Conservation (phyloP, 1,140 invertebrate genomes). For the Nasonia giraulti region DNA sequence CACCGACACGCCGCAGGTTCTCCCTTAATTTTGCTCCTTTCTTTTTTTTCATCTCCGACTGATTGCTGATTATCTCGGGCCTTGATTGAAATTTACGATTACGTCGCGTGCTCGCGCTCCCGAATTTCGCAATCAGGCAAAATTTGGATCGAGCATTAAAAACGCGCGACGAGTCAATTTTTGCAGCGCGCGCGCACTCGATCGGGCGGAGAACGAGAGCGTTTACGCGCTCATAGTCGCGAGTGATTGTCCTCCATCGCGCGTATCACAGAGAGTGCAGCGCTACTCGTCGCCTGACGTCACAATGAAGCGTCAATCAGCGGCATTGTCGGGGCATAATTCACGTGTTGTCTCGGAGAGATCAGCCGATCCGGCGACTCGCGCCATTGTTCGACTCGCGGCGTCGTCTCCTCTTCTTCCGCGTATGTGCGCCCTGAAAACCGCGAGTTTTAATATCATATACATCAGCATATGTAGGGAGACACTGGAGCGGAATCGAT, state of each 20-base stretch:
- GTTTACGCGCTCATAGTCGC: slow-evolving; percentile 42
- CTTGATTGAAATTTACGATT: slow-evolving; percentile 57
- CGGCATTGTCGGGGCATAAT: slow-evolving; percentile 72
- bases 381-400: no score
- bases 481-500: not conserved
- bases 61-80: slow-evolving; percentile 40
- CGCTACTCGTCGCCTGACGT: slow-evolving; percentile 68
- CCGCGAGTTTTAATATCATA: no score
- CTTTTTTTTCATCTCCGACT: slow-evolving; percentile 14
- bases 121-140: not conserved
- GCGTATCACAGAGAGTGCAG: slow-evolving; percentile 47
- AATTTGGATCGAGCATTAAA: not conserved
- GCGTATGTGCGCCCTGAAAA: no score
- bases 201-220: not conserved
- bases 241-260: slow-evolving; percentile 66
- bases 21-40: not conserved
- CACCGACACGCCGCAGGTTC: not conserved
- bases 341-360: slow-evolving; percentile 66
- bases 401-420: not conserved
- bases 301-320: slow-evolving; percentile 74
- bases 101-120: not conserved
- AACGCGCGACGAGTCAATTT: not conserved
- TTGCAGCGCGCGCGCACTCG: slow-evolving; percentile 21
- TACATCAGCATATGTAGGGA: not conserved
- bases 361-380: slow-evolving; percentile 59